Conservation (phyloP, 2,797 vertebrate genomes). For the Sebastiscus albofasciatus region DNA sequence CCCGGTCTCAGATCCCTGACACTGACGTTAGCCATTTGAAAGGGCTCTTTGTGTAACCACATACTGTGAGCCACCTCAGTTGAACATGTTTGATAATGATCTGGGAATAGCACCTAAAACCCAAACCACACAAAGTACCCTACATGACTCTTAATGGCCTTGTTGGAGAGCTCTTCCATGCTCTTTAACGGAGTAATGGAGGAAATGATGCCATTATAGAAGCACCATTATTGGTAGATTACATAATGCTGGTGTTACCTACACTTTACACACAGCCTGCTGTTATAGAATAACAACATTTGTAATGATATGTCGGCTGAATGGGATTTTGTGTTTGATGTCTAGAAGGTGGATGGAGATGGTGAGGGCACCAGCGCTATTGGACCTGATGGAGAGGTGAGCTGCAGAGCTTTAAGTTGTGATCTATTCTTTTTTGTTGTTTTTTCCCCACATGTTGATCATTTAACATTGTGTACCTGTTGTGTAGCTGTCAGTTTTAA, state of each 20-base stretch:
- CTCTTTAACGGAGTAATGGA: background rate
- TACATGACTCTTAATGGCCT: background rate
- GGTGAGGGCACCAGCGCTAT: constrained; percentile 90
- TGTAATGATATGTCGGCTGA: background rate
- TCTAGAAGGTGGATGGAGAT: constrained; percentile 92
- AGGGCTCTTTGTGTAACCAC: background rate
- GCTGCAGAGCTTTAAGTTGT: background rate
- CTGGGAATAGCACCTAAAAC: background rate
- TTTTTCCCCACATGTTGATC: background rate
- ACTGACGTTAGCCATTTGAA: background rate
- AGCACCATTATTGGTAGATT: background rate
- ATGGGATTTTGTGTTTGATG: constrained; percentile 27
- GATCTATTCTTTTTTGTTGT: background rate
- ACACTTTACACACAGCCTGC: background rate
- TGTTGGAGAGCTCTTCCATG: background rate
- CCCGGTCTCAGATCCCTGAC: background rate
- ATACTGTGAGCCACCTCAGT: background rate
- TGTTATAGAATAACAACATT: background rate
- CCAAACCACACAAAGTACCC: background rate
- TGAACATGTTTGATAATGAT: background rate
- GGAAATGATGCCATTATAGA: background rate
- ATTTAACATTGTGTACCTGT: background rate
- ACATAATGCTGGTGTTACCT: background rate
- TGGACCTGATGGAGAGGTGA: constrained; percentile 97
- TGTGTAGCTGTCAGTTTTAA: background rate